Base-by-base conservation (phyloP, 2,888 invertebrate species). In the Cantharis rufa region DNA sequence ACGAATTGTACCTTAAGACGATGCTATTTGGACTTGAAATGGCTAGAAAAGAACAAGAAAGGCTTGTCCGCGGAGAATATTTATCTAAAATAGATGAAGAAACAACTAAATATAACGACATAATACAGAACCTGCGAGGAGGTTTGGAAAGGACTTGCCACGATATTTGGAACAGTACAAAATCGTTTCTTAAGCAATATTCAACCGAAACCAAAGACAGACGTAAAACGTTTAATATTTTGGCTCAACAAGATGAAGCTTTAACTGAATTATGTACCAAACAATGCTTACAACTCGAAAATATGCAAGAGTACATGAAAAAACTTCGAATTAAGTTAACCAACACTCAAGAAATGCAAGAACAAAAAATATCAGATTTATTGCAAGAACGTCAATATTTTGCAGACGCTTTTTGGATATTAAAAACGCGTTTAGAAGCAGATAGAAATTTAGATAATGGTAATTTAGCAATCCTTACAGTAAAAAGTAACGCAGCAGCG, bases 401-500 rank as follows among this genome's bases (percentile, higher is more conserved):
- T 72, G 80, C 82, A 5, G 78, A 82, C 16, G 82, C 83, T 16
- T 87, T 85, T 77, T 79, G 80, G 24, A 78, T 80, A 1, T 87
- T 92, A 83, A 92, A 92, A 81, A 87, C 83, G 15, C 89, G 89
- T n/a, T 88, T 92, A 7, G 91, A 91, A 76, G 80, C 85, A 0
- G 89, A 90, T 73, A 88, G 89, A 76, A 88, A 86, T 7, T 84
- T 86, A 9, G 92, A 92, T 75, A 88, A 89, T 24, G 86, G 89
- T 16, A 90, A 91, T 79, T 86, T 95, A 28, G 91, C 90, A 18
- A 80, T 89, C 18, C 88, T 94, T 85, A 93, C 92, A 10, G 91
- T 93, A 68, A 87, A 89, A 61, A 93, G 94, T 81, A 91, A 92
- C 81, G 89, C 90, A 73, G 88, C 90, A 69, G 90, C 91, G 62